Evolutionary conservation across 1,140 invertebrate genomes (phyloP).

Genomic region (Watersipora subatra): DNA sequence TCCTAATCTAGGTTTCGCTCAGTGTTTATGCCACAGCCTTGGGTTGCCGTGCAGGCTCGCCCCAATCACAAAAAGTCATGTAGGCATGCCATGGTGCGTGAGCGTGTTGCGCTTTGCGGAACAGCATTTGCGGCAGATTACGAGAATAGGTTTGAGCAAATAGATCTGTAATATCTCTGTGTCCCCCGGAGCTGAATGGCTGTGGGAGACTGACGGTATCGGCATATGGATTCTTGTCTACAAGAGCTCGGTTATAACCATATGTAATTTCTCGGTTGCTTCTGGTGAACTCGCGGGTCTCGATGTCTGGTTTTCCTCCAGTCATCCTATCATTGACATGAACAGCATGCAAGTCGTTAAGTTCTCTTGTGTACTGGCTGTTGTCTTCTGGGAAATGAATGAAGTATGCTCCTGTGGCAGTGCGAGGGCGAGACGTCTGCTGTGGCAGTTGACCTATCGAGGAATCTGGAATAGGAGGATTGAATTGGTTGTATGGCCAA

Average conservation of each 20-base stretch:
- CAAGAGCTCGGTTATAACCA: neutral
- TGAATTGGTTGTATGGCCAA: neutral
- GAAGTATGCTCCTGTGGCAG: neutral
- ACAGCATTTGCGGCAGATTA: neutral
- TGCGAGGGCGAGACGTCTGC: neutral
- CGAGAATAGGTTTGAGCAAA: neutral
- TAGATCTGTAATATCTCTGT: neutral
- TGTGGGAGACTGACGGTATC: neutral
- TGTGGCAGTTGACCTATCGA: neutral
- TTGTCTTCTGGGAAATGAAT: neutral
- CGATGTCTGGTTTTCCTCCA: neutral
- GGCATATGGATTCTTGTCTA: neutral
- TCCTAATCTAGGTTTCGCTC: too few species aligned
- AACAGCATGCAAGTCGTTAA: neutral
- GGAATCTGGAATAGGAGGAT: neutral
- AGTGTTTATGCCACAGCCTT: neutral
- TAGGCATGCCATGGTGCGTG: constrained; percentile 1
- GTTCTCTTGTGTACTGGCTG: neutral
- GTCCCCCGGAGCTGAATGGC: neutral
- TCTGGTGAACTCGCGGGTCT: neutral
- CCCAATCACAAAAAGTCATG: constrained; percentile 1
- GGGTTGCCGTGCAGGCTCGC: neutral
- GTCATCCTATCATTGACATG: neutral
- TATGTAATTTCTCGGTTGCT: neutral
- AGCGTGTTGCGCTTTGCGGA: neutral